These are phyloP conservation scores for Ascidia mentula DNA, from an alignment of 23 tunicate genomes.

Conservation along the genomic window DNA sequence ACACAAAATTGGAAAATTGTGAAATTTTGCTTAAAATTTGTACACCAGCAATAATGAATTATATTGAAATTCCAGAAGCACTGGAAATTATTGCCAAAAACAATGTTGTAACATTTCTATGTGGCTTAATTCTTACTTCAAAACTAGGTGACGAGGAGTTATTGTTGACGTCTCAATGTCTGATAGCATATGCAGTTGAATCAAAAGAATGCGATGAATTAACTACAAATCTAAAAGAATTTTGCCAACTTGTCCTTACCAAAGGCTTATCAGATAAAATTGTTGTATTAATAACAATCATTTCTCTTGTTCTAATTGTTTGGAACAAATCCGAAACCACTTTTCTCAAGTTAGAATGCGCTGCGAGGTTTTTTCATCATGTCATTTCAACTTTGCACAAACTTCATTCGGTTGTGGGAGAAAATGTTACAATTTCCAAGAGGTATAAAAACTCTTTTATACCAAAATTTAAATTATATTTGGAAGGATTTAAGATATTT, in stretches of 20 bases:
- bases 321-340: constrained; percentile 24
- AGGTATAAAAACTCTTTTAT: constrained; percentile 7
- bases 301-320: constrained; percentile 13
- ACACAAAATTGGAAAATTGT: not conserved
- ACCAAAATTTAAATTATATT: not conserved
- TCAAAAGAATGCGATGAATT: not conserved
- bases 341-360: not conserved
- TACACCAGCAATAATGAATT: constrained; percentile 56
- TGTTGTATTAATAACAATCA: not conserved
- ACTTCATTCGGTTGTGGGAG: constrained; percentile 12
- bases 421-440: constrained; percentile 10
- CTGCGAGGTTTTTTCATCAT: constrained; percentile 28
- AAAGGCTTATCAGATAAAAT: not conserved
- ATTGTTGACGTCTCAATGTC: constrained; percentile 19
- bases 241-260: not conserved
- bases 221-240: not conserved
- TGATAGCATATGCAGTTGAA: constrained; percentile 23
- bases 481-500: not conserved
- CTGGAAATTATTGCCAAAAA: not conserved
- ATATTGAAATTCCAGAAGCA: constrained; percentile 14
- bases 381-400: constrained; percentile 16
- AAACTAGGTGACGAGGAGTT: not conserved
- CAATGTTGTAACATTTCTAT: constrained; percentile 4
- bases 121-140: not conserved
- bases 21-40: constrained; percentile 28